Base-by-base conservation (phyloP, 2,888 invertebrate genomes). In the Eledone cirrhosa region DNA sequence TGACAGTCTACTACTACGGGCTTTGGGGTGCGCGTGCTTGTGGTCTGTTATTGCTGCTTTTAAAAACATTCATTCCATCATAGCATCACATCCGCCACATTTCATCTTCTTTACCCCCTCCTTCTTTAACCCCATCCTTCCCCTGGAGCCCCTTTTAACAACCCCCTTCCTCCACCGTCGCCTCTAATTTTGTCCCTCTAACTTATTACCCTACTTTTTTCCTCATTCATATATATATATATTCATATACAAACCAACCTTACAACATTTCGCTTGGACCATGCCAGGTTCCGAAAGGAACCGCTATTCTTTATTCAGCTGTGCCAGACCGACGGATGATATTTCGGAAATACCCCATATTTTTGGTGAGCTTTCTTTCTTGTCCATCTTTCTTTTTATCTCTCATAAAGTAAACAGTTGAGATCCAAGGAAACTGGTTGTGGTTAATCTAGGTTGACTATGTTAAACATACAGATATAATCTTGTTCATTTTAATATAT, bases 241-340 rank as follows among this genome's bases (percentile, higher is more conserved):
- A 67, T 22, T 31, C 22, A 67, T 67, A 33, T 67, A 67, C 33
- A 67, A 29, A 31, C 29, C 53, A 22, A 53, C 5, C 53, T 22
- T 31, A 19, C 29, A 4, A 4, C 14, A 14, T 22, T 16, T 67
- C 29, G 22, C 31, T 67, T 67, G 67, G 67, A 80, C 29, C 41
- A 80, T 80, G 80, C 80, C 80, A 4, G 74, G 77, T 27, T 80
- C 85, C 67, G 84, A 85, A 78, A 83, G 85, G 78, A 85, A 86
- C 53, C 83, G 86, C 19, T 85, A 85, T 74, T 87, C 87, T 7
- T 80, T 88, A 79, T 87, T 88, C 75, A 86, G 87, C 19, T 88
- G 88, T 80, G 87, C 87, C 7, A 82, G 85, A 78, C 83, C 86
- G 1, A 81, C 79, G 48, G 88, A 88, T 41, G 87, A 86, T 77